These are phyloP conservation scores for Cataglyphis cursor DNA, from an alignment of 2,888 invertebrate species.

Conservation along the genomic window DNA sequence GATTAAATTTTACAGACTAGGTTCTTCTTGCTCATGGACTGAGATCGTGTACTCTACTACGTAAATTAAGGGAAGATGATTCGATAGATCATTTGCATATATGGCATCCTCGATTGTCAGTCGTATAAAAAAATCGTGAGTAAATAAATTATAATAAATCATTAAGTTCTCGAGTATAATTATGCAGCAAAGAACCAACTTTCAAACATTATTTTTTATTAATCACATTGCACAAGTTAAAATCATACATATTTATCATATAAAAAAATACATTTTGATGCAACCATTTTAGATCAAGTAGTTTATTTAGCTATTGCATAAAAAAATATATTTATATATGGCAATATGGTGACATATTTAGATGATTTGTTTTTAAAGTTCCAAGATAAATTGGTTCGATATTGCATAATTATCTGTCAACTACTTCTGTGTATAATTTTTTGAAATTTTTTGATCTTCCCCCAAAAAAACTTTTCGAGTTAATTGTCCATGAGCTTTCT, in stretches of 20 bases:
- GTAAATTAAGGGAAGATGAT: constrained; percentile 38
- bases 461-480: constrained; percentile 78
- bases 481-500: constrained; percentile 74
- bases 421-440: not conserved
- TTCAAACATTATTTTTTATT: not conserved
- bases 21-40: constrained; percentile 67
- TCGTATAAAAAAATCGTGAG: not conserved
- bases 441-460: not conserved
- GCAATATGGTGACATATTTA: not conserved
- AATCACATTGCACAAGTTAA: not conserved
- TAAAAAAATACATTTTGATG: not conserved
- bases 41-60: constrained; percentile 77
- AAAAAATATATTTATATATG: constrained; percentile 7
- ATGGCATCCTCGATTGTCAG: not conserved
- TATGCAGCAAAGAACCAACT: not conserved
- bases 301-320: not conserved
- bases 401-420: not conserved
- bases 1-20: constrained; percentile 29
- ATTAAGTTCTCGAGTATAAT: not conserved
- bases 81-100: not conserved
- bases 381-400: not conserved
- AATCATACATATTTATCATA: not conserved
- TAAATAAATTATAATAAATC: constrained; percentile 4
- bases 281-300: not conserved
- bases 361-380: not conserved